phyloP scores from a whole-genome alignment of 2,797 vertebrate genomes.

The Enteromius trimaculatus region DNA sequence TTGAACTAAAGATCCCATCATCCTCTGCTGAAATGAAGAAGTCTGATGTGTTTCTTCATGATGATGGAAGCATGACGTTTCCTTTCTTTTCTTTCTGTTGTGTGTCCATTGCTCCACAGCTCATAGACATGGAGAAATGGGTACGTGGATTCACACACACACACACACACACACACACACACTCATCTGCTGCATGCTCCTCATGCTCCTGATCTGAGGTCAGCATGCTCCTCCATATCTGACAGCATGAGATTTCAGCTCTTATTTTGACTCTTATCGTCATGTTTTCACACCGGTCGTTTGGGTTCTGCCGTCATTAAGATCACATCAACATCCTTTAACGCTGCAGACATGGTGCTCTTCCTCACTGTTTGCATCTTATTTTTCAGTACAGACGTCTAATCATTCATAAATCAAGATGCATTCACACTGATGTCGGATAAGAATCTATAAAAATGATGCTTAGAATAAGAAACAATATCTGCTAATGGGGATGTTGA shows the following conservation, averaged over 20 bases:
- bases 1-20: background rate
- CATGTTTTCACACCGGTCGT: background rate
- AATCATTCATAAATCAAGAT: background rate
- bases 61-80: slow-evolving; percentile 57
- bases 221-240: background rate
- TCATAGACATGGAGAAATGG: slow-evolving; percentile 93
- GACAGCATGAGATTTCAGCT: background rate
- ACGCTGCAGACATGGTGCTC: background rate
- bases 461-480: background rate
- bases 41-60: slow-evolving; percentile 31
- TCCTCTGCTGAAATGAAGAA: slow-evolving; percentile 22
- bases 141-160: slow-evolving; percentile 82
- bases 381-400: background rate
- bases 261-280: background rate
- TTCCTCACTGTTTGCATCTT: background rate
- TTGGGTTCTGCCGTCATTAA: background rate
- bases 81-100: slow-evolving; percentile 70
- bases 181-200: background rate
- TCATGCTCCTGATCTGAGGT: slow-evolving; percentile 1
- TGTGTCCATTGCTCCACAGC: slow-evolving; percentile 82
- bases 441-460: background rate
- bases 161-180: background rate
- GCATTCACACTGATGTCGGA: background rate
- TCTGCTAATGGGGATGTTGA: background rate
- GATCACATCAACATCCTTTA: no score